A percentile compares a stretch with the other conserved stretches of the same genome.
These are phyloP conservation scores for Euzophera pinguis DNA, from an alignment of 2,888 invertebrate species.

Conservation along the genomic window DNA sequence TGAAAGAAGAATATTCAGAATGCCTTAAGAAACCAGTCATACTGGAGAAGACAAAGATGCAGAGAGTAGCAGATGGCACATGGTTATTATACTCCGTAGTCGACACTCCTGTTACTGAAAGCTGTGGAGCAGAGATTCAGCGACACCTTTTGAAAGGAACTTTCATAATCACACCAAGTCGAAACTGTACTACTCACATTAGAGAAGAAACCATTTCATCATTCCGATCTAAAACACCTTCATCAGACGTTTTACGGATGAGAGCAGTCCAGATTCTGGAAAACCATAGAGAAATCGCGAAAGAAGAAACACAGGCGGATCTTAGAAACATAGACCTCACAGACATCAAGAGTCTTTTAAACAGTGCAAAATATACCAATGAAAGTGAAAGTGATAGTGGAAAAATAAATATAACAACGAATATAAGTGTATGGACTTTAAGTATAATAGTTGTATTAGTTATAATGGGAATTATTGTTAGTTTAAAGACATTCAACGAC, in stretches of 20 bases:
- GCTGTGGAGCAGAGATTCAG: not conserved
- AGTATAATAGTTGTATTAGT: not conserved
- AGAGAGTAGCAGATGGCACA: not conserved
- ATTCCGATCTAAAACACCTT: not conserved
- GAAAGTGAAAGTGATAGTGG: not conserved
- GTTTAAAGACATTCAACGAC: not conserved
- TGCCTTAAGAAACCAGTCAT: not conserved
- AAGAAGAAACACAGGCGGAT: not conserved
- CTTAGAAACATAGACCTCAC: not conserved
- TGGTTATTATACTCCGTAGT: not conserved
- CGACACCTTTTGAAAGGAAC: not conserved
- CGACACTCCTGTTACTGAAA: not conserved
- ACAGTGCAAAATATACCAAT: not conserved
- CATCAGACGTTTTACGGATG: not conserved
- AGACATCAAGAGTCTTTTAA: not conserved
- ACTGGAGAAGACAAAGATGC: not conserved
- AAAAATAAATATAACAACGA: not conserved
- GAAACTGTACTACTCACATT: not conserved
- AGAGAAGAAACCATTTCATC: not conserved
- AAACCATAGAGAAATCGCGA: not conserved
- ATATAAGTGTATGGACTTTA: conserved; percentile 7
- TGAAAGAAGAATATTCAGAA: not conserved
- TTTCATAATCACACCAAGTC: not conserved
- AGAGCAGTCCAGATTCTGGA: not conserved
- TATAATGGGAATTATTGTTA: not conserved